Percentiles rank a stretch among this genome's conserved stretches.
Evolutionary conservation across 2,797 vertebrate genomes (phyloP).

Genomic region (Podarcis siculus): DNA sequence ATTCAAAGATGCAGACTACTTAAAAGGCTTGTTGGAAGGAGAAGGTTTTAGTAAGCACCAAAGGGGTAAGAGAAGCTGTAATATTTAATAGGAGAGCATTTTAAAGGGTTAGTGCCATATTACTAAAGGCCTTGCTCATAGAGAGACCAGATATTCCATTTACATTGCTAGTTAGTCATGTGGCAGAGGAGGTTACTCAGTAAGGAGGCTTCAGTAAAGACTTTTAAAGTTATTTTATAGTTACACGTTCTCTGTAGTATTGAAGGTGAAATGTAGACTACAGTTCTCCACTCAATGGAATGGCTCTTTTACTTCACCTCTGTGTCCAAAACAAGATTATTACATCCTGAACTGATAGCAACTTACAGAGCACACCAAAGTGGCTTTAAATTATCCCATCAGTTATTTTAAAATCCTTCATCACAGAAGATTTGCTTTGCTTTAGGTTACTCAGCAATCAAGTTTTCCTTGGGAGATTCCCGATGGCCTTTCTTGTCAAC

Average conservation of each 20-base stretch:
- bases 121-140: too few relatives aligned
- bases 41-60: too few relatives aligned
- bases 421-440: neutral
- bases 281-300: neutral
- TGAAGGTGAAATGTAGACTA: neutral
- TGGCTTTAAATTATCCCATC: neutral
- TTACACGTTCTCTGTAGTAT: too few relatives aligned
- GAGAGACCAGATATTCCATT: slow-evolving; percentile 40
- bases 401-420: neutral
- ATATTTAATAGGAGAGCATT: too few relatives aligned
- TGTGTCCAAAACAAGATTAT: neutral
- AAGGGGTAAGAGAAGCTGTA: too few relatives aligned
- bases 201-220: slow-evolving; percentile 36
- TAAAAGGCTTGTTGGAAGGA: too few relatives aligned
- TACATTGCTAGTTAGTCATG: neutral
- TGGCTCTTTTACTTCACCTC: neutral
- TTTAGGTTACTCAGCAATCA: neutral
- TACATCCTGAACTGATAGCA: neutral
- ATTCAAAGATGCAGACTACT: too few relatives aligned
- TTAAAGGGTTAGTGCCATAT: too few relatives aligned
- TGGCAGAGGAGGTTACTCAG: slow-evolving; percentile 2
- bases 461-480: neutral
- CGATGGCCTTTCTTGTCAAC: slow-evolving; percentile 38
- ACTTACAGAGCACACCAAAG: neutral
- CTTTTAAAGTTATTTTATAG: neutral